A percentile compares a stretch with the other conserved stretches of the same genome.
Conservation (phyloP, 2,113 vertebrate genomes). For the human region GRCh38 chr9:84807001-84807500, state of each 20-base stretch:
- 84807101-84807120: constrained; percentile 68
- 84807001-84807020: constrained; percentile 62
- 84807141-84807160: constrained; percentile 78
- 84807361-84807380: not conserved
- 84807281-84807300: constrained; percentile 41
- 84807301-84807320: not conserved
- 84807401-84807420: not conserved
- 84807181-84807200: constrained; percentile 70
- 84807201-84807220: constrained; percentile 66
- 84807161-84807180: constrained; percentile 44
- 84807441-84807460: not conserved
- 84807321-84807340: not conserved
- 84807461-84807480: not conserved
- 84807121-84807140: constrained; percentile 70
- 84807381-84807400: not conserved
- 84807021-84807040: constrained; percentile 64
- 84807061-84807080: constrained; percentile 69
- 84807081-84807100: constrained; percentile 61
- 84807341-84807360: not conserved
- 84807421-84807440: not conserved
- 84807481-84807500: constrained; percentile 10
- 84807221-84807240: constrained; percentile 58
- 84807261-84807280: not conserved
- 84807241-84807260: constrained; percentile 58
- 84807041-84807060: constrained; percentile 65